Base-by-base conservation (phyloP, 2,113 vertebrate genomes). In the Balaeniceps rex region DNA sequence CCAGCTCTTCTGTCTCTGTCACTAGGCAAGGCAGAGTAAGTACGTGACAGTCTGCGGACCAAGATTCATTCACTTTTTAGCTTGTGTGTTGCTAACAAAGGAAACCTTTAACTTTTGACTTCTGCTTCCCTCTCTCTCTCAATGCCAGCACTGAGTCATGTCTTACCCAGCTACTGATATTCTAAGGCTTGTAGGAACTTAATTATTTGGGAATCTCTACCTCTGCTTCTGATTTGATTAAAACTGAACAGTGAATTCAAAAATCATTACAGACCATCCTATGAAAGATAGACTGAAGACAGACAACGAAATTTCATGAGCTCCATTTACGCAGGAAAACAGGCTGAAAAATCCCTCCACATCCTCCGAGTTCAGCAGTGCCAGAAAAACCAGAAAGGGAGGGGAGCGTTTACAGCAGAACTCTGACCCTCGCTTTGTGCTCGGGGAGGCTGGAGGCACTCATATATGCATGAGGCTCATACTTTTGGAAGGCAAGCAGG, bases 341-440 rank as follows among this genome's bases (percentile, higher is more conserved):
- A 23, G 14, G 33, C 21, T 80, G 68, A 69, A 49, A 80, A 90
- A 23, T 33, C 55, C 21, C 14, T 85, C 18, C 38, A 64, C 55
- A 36, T 21, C 40, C 33, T 65, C 26, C 26, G 26, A 42, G 13
- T 47, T 42, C 52, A 64, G 26, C 19, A 55, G 18, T 10, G 9
- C 14, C 22, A 83, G 26, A 31, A 78, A 42, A 6, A 54, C 0
- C 6, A 12, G 31, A 38, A 46, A 54, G 18, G 29, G 16, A 40
- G 6, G 11, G 49, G 34, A 79, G 25, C 0, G 2, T 7, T 65
- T 33, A 5, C 1, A 82, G 51, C 17, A 76, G n/a, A 66, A 7
- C 29, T 42, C 42, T 0, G 1, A 29, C 31, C 19, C n/a, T 31
- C 0, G 0, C 7, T 28, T 26, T 36, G 7, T 12, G 51, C 57